Percentiles rank a stretch among this genome's conserved stretches.
These are phyloP conservation scores for Leptura quadrifasciata DNA, from an alignment of 2,888 invertebrate species.

Conservation along the genomic window DNA sequence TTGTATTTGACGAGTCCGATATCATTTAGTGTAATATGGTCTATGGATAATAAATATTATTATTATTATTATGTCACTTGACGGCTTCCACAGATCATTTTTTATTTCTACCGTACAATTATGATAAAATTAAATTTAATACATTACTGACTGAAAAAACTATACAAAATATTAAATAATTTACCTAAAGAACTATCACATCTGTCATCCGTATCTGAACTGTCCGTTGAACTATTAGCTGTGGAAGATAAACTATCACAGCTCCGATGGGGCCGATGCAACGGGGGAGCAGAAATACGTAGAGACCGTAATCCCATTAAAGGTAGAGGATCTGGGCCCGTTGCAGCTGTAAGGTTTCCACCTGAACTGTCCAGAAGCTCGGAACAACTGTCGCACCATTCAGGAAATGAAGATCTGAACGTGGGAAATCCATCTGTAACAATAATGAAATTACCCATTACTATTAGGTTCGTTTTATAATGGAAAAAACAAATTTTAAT, in stretches of 20 bases:
- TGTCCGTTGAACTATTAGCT: conserved; percentile 73
- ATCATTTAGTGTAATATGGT: too few species aligned
- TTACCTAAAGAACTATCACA: conserved; percentile 75
- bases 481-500: not conserved
- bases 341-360: conserved; percentile 60
- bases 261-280: conserved; percentile 66
- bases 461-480: not conserved
- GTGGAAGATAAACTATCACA: conserved; percentile 71
- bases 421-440: conserved; percentile 89
- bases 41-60: too few species aligned
- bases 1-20: too few species aligned
- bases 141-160: not conserved
- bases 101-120: too few species aligned
- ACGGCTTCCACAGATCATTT: too few species aligned
- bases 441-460: conserved; percentile 34
- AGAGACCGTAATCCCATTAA: conserved; percentile 71
- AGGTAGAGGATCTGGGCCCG: conserved; percentile 68
- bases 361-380: conserved; percentile 71
- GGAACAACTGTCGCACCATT: conserved; percentile 91
- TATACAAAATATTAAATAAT: not conserved
- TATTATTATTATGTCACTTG: too few species aligned
- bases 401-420: conserved; percentile 90
- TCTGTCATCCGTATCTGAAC: conserved; percentile 73
- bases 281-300: conserved; percentile 70
- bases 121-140: too few species aligned